Evolutionary conservation across 2,113 vertebrate genomes (phyloP), one percentile per base, ranked within the genome.

Genomic region (Cavia porcellus): DNA sequence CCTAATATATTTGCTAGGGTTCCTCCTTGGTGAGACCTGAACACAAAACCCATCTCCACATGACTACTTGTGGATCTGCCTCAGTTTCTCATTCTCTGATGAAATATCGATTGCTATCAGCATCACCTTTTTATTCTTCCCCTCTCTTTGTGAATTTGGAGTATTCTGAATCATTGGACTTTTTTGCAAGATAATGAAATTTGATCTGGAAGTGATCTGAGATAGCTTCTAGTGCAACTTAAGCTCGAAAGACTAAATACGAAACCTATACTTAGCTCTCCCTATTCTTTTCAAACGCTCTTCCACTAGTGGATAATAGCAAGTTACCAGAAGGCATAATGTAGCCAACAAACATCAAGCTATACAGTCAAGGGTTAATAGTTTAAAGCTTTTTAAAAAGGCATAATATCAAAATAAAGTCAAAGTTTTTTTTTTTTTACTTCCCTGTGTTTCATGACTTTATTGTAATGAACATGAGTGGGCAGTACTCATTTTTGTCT

Each of bases 301-400:
- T 85, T 90, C 42, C 5, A 45, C 50, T 84, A 38, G 25, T 84
- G 55, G 52, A 61, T 89, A 50, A 72, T 72, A 38, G 68, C 61
- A 96, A 66, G 42, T 83, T 72, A 86, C 45, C 57, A 24, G 64
- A 81, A 52, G 89, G 32, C 50, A n/a, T 93, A 90, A 82, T 64
- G 15, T 35, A 25, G 55, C 86, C 15, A 81, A 57, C 62, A 55
- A 72, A 92, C 17, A 79, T 96, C 93, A 55, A 42, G 22, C 28
- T 57, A 42, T 82, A 66, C 10, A 35, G 28, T n/a, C 88, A 84
- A 52, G 70, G 5, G 15, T 84, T 92, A 42, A 77, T 59, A 83
- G 59, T 77, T n/a, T 47, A 70, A 38, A 92, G 86, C 50, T 52
- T 89, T 81, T 68, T 81, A 88, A 87, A 57, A 62, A 89, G 89